Base-by-base conservation (phyloP, 2,113 vertebrate species). In the Rhinopomastus cyanomelas region DNA sequence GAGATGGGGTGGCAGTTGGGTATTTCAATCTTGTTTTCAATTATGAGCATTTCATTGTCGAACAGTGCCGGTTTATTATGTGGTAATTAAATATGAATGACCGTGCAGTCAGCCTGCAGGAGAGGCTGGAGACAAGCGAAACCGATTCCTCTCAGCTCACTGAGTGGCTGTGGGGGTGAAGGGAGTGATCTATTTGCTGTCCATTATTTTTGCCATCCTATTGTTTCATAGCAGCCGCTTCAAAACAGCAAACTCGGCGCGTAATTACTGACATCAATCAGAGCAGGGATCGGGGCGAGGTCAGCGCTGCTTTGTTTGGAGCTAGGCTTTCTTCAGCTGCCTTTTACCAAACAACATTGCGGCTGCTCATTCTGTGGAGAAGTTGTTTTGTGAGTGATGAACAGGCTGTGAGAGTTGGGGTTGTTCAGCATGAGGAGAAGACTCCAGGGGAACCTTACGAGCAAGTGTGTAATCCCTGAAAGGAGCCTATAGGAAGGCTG, bases 51-150 rank as follows among this genome's bases (percentile, higher is more conserved):
- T 96, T 94, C 84, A 90, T 95, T 94, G 94, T 90, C 0, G 1
- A 79, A 26, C 20, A 37, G 69, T 77, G 81, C 78, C 76, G 90
- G 72, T 95, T 96, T 93, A 88, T 91, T 92, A 77, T 62, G 84
- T 77, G 91, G 42, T 94, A 95, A 95, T 95, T 94, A 95, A 96
- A 95, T 94, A 80, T 86, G 95, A 96, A 76, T 90, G 89, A 81
- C 90, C 4, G 0, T 0, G 9, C 85, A 88, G 76, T 87, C 85
- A 42, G 62, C 55, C 93, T 89, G 92, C 91, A 92, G 83, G 62
- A 81, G 88, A 81, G 77, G 55, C 93, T 82, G 82, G 27, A 81
- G 67, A 71, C 23, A 12, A 79, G 73, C 36, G 30, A 88, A 94
- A 89, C 32, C 57, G 36, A 39, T 90, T 90, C 71, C 64, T 87